Evolutionary conservation across 2,888 invertebrate species (phyloP), one percentile per base, ranked within the genome.

Genomic region (Athalia cordata): DNA sequence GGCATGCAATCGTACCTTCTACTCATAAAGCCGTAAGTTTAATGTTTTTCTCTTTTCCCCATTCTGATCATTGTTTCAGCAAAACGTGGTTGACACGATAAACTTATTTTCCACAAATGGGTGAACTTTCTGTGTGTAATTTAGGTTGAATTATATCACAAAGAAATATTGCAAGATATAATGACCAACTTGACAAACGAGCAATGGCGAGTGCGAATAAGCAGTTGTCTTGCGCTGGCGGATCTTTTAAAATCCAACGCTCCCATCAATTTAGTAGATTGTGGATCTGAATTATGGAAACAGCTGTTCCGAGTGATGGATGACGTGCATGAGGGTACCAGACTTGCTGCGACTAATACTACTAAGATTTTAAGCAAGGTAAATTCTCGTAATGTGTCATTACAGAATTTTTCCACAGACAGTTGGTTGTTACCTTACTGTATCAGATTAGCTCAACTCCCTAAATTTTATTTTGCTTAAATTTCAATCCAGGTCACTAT

Each of bases 261-360:
- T 57, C 83, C 86, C 47, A 86, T 90, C 45, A 85, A 89, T 80
- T 87, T 93, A 59, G 92, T 92, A 0, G 84, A 86, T 81, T 86
- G 80, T 62, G 87, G 85, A 15, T 85, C 90, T 0, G 93, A 94
- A 80, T 91, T 97, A 65, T 98, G 98, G 97, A 92, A 92, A 52
- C 95, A 95, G 86, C 90, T 98, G 80, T 96, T 98, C 89, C 92
- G 97, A 29, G 98, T 98, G 0, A 96, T 97, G 95, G 98, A 98
- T 88, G 98, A 98, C 89, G 96, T 97, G 83, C 98, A 98, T 89
- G 98, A 97, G 87, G 96, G 95, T 45, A 96, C 96, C 0, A 90
- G 97, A 70, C 91, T 93, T 79, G 94, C 95, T 0, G 97, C 97
- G 4, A 94, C 93, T 5, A 93, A 93, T 77, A 95, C 96, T 0